Conservation (phyloP, 64 coral and sea anemone species). For the Dendrophyllia cribrosa region DNA sequence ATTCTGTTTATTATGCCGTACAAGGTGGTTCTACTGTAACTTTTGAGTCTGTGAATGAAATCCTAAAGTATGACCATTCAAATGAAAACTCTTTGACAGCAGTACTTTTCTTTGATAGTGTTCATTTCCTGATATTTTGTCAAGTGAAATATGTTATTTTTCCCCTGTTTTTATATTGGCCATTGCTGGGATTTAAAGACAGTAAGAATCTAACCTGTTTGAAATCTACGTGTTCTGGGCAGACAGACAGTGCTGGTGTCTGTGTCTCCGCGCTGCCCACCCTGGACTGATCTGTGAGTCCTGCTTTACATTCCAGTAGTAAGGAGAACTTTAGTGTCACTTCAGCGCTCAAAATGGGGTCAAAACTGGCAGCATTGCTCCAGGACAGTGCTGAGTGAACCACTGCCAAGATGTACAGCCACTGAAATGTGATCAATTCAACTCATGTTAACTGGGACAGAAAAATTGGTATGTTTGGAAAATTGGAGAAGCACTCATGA, state of each 20-base stretch:
- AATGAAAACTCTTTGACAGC: too few species aligned
- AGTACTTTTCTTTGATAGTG: too few species aligned
- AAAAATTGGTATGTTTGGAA: background rate
- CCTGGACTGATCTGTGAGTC: conserved; percentile 42
- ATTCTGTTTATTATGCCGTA: too few species aligned
- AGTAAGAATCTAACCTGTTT: conserved; percentile 39
- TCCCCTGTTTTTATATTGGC: too few species aligned
- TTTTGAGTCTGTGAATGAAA: too few species aligned
- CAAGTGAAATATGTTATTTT: too few species aligned
- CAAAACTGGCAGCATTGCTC: conserved; percentile 82
- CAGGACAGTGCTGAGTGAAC: conserved; percentile 83
- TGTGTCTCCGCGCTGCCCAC: conserved; percentile 36
- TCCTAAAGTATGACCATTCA: too few species aligned
- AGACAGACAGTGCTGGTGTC: background rate
- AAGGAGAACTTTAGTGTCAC: conserved; percentile 80
- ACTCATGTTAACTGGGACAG: background rate
- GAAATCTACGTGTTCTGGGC: conserved; percentile 24
- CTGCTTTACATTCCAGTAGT: conserved; percentile 87
- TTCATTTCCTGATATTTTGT: too few species aligned
- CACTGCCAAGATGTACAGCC: conserved; percentile 82
- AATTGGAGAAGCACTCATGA: too few species aligned
- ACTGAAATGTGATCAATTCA: conserved; percentile 60
- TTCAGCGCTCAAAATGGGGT: conserved; percentile 90
- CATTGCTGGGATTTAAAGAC: background rate
- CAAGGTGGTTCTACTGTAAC: too few species aligned